Evolutionary conservation across 2,797 vertebrate genomes (phyloP).

Genomic region (Lates japonicus): DNA sequence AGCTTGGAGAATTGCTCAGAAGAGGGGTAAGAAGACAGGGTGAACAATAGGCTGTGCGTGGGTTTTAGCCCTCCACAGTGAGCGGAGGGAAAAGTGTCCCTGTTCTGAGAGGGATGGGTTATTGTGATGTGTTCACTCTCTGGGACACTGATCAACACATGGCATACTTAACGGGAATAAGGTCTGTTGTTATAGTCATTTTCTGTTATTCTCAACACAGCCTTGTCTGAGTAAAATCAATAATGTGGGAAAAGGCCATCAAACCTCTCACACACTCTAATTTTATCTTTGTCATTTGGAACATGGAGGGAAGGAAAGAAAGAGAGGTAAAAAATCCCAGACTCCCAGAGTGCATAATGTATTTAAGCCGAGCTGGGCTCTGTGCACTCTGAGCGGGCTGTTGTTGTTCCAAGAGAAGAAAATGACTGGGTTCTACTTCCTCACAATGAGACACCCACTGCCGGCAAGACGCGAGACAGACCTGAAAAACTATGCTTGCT

Average conservation of each 20-base stretch:
- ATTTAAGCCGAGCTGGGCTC: conserved; percentile 75
- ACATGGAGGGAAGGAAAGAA: conserved; percentile 41
- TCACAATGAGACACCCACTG: conserved; percentile 81
- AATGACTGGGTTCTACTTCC: conserved; percentile 83
- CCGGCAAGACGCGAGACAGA: conserved; percentile 74
- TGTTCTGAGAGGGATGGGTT: conserved; percentile 65
- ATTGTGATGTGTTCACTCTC: conserved; percentile 79
- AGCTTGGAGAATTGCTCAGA: conserved; percentile 85
- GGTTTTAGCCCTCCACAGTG: conserved; percentile 80
- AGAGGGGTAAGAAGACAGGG: conserved; percentile 77
- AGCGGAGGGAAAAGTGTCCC: conserved; percentile 72
- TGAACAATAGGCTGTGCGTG: conserved; percentile 84
- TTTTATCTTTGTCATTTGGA: conserved; percentile 78
- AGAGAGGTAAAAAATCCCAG: conserved; percentile 51
- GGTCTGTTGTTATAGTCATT: conserved; percentile 60
- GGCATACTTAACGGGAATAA: conserved; percentile 52
- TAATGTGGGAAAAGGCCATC: conserved; percentile 82
- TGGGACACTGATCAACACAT: conserved; percentile 82
- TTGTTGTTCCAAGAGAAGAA: conserved; percentile 83
- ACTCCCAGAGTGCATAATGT: conserved; percentile 67
- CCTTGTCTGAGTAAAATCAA: conserved; percentile 77
- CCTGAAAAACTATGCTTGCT: conserved; percentile 76
- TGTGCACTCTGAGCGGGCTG: conserved; percentile 67
- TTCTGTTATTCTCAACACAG: conserved; percentile 75
- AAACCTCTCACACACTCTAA: conserved; percentile 83